A percentile compares a stretch with the other conserved stretches of the same genome.
phyloP scores from a whole-genome alignment of 1,140 invertebrate genomes.

The Macrosteles quadrilineatus region DNA sequence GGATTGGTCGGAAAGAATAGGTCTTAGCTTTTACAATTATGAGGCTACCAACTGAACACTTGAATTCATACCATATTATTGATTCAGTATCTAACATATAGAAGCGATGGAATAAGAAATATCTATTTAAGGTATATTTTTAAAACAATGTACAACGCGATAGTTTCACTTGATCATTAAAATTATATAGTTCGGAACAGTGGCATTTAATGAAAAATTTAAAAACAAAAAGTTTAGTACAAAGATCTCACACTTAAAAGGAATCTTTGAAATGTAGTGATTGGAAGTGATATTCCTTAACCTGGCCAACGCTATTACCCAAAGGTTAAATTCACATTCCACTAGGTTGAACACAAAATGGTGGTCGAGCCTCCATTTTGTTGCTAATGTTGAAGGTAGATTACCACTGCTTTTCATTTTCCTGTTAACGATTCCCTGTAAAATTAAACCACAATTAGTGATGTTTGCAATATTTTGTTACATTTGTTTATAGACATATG shows the following conservation, averaged over 20 bases:
- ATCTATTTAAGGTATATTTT: neutral
- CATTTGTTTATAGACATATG: too few relatives aligned
- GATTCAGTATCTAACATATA: slow-evolving; percentile 2
- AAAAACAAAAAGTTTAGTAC: neutral
- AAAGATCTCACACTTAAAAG: neutral
- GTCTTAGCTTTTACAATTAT: slow-evolving; percentile 4
- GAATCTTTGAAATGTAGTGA: too few relatives aligned
- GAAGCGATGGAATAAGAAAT: slow-evolving; percentile 20
- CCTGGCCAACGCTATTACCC: neutral
- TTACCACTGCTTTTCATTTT: slow-evolving; percentile 2
- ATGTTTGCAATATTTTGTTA: neutral
- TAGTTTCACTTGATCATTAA: neutral
- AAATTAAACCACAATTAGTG: neutral
- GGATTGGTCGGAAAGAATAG: slow-evolving; percentile 12
- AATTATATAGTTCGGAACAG: slow-evolving; percentile 10
- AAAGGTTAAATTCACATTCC: neutral
- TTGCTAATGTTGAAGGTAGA: neutral
- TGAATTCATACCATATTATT: neutral
- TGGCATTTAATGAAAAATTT: slow-evolving; percentile 10
- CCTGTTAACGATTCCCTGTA: slow-evolving; percentile 7
- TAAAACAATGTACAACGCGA: slow-evolving; percentile 22
- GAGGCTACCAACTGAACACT: neutral
- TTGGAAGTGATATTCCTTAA: too few relatives aligned
- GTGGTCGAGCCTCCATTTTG: slow-evolving; percentile 25
- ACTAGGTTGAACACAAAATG: slow-evolving; percentile 21